Evolutionary conservation across 1,140 invertebrate species (phyloP), one percentile per base, ranked within the genome.

Genomic region (Dolichoris vasculosae): DNA sequence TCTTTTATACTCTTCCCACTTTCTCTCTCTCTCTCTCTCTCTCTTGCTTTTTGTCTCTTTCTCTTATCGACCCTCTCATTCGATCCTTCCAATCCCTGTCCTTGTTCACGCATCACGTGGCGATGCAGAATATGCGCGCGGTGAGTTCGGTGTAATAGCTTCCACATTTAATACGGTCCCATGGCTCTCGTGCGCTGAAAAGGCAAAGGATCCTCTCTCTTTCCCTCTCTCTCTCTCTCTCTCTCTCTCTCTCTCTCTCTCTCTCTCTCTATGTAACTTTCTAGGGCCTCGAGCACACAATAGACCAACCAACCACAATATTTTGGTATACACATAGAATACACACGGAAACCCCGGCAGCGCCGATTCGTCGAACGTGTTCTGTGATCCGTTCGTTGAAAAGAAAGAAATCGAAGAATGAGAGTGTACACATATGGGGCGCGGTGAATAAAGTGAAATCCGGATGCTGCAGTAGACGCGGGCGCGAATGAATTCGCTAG

Each of bases 341-440:
- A 38, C 69, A 67, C 30, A 35, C 23, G 4, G 9, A 59, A 26
- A 59, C 15, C 48, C 15, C 15, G 48, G 48, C 7, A 7, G 48
- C 48, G 7, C 48, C 15, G 7, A 51, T 9, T 17, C 48, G 48
- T 51, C 15, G 48, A 51, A 51, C 7, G 48, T 51, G 48, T 51
- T 59, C 23, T 26, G 23, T 59, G 55, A 59, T 59, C 55, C 55
- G 55, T 26, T 67, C 32, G n/a, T 32, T 15, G 32, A 67, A 35
- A 67, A 67, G 64, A 67, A 67, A 67, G n/a, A 67, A 67, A 67
- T 35, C 64, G 64, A 67, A 67, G 64, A 67, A 67, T 35, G 64
- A 1, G 30, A 67, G 64, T 67, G 30, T 35, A 35, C 64, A 43
- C 38, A 40, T 17, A 73, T 17, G 38, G 32, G 23, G 55, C 23